Evolutionary conservation across 2,888 invertebrate genomes (phyloP), one percentile per base, ranked within the genome.

Genomic region (Eupithecia vulgata): DNA sequence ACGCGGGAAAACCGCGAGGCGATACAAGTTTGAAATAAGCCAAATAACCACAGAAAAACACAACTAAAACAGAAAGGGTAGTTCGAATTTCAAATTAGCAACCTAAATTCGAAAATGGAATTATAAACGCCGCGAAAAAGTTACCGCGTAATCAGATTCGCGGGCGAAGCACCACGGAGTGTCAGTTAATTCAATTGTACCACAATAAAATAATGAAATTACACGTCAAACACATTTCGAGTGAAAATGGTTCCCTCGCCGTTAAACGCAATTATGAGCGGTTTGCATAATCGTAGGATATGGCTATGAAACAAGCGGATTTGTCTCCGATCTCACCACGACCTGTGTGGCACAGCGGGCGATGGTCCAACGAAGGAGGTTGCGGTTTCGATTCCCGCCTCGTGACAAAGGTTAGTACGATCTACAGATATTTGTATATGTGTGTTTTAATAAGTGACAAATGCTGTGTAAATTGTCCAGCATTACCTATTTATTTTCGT

Each of bases 151-250:
- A 88, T 85, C 78, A 80, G 83, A 85, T 87, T 84, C 74, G 73
- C 77, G 83, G 83, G 57, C 82, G 82, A 85, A 87, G 84, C 83
- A 82, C 85, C 76, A 82, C 85, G 77, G 84, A 83, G 85, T 78
- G 84, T 83, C 79, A 84, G 82, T 79, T 88, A 90, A 92, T 91
- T 90, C 87, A 89, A 92, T 91, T 91, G 82, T 78, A 73, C 74
- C 84, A 87, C 89, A 90, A 90, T 91, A 89, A 91, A 90, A 90
- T 91, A 91, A 92, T 91, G 86, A 83, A 88, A 91, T 92, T 91
- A 90, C 81, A 83, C 90, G 90, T 91, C 91, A 91, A 91, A 91
- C 91, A 90, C 90, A 90, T 90, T 91, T 89, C 81, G 85, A 87
- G 82, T 82, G 84, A 80, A 65, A 88, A 89, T 87, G 84, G 86